These are phyloP conservation scores for Eufriesea mexicana DNA, from an alignment of 1,140 invertebrate genomes.

Conservation along the genomic window DNA sequence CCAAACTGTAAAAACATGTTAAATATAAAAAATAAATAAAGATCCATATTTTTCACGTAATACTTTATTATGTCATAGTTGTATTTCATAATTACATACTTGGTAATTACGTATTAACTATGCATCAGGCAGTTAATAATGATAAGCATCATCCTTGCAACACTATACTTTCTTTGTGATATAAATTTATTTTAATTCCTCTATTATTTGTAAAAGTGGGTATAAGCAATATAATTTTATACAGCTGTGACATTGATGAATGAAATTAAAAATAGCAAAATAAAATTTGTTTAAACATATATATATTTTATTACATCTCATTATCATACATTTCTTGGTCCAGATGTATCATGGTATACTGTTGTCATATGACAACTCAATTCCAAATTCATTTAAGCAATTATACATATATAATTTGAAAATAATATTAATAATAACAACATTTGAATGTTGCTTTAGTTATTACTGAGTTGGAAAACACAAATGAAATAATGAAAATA, in stretches of 20 bases:
- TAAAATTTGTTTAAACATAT: slow-evolving; percentile 42
- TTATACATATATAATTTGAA: slow-evolving; percentile 38
- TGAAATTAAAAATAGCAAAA: slow-evolving; percentile 14
- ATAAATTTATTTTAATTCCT: slow-evolving; percentile 44
- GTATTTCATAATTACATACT: slow-evolving; percentile 49
- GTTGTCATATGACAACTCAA: slow-evolving; percentile 53
- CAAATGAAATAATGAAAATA: neutral
- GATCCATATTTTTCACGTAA: slow-evolving; percentile 30
- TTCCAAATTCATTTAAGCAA: slow-evolving; percentile 53
- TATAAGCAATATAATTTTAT: slow-evolving; percentile 15
- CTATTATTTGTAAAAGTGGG: slow-evolving; percentile 1
- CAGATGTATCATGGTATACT: slow-evolving; percentile 57
- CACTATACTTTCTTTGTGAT: slow-evolving; percentile 39
- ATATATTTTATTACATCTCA: slow-evolving; percentile 53
- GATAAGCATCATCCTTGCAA: slow-evolving; percentile 17
- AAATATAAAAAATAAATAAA: slow-evolving; percentile 26
- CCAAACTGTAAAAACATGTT: slow-evolving; percentile 24
- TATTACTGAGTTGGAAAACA: neutral
- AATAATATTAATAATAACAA: slow-evolving; percentile 28
- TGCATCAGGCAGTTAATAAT: slow-evolving; percentile 55
- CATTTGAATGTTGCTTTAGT: slow-evolving; percentile 37
- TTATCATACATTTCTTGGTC: slow-evolving; percentile 69
- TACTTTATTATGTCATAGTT: slow-evolving; percentile 57
- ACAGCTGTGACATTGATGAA: slow-evolving; percentile 28
- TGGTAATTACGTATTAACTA: slow-evolving; percentile 31